Base-by-base conservation (phyloP, 2,113 vertebrate genomes). In the Chelonoidis abingdonii region DNA sequence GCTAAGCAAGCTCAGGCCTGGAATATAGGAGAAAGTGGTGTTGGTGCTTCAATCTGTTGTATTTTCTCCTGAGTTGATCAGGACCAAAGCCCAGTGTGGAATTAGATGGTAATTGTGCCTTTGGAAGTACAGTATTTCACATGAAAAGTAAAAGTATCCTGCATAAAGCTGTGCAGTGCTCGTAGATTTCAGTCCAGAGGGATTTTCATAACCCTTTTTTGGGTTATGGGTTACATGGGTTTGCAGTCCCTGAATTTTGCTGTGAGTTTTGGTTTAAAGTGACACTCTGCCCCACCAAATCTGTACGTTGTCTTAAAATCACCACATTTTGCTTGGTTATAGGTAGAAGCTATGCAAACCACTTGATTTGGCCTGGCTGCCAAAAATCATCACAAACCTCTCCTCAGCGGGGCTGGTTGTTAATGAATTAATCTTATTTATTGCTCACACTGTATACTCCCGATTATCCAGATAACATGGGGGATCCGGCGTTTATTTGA, bases 131-230 rank as follows among this genome's bases (percentile, higher is more conserved):
- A 97, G 95, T 91, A 59, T 90, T 93, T 95, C 24, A 0, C 65
- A 89, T 97, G 95, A 94, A 95, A 97, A 96, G 50, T 89, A 87
- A 94, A 8, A 69, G 17, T 96, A 11, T 57, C 56, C 24, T 27
- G 56, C 97, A 97, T 92, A 97, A 96, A 96, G 85, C 90, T 79
- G 35, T 69, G 44, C 93, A 91, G 85, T 57, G 38, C 94, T 93
- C 93, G 44, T 1, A 52, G 29, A 84, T 57, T 57, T 57, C 24
- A 94, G 89, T 95, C 90, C 90, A 90, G 80, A 82, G 96, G 87
- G 93, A 88, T 97, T 97, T 96, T 94, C 93, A 93, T 78, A 94
- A 95, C 83, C 95, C 92, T 94, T 97, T 96, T 84, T 83, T 53
- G 57, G 85, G 87, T 92, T 91, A 72, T 49, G 53, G 85, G 85